A percentile compares a stretch with the other conserved stretches of the same genome.
Evolutionary conservation across 2,888 invertebrate genomes (phyloP).

Genomic region (Brachypalpus laphriformis): DNA sequence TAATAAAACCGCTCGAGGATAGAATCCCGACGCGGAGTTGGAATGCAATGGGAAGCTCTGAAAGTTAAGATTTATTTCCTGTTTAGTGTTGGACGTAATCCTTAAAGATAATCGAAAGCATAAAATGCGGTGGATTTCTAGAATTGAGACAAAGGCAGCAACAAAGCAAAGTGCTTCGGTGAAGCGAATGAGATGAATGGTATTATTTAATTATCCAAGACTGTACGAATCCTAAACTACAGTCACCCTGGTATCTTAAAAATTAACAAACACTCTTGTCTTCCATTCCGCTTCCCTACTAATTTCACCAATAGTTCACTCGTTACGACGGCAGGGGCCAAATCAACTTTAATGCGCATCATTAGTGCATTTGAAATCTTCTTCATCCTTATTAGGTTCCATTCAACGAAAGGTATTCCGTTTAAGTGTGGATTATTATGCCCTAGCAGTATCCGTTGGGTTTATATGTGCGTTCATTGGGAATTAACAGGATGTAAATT

Average conservation of each 20-base stretch:
- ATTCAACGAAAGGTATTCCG: constrained; percentile 43
- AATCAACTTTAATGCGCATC: constrained; percentile 12
- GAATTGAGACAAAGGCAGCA: constrained; percentile 10
- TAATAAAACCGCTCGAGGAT: constrained; percentile 47
- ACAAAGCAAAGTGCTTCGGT: neutral
- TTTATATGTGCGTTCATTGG: constrained; percentile 10
- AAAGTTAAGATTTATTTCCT: constrained; percentile 59
- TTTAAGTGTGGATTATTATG: constrained; percentile 44
- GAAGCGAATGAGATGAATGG: neutral
- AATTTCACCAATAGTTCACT: constrained; percentile 2
- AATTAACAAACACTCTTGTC: neutral
- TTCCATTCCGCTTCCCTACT: neutral
- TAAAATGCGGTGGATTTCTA: constrained; percentile 43
- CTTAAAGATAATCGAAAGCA: constrained; percentile 58
- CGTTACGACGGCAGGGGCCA: neutral
- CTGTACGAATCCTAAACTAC: neutral
- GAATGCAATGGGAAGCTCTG: neutral
- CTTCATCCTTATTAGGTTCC: constrained; percentile 37
- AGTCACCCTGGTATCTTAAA: neutral
- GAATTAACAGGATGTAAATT: constrained; percentile 52
- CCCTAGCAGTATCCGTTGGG: too few relatives aligned
- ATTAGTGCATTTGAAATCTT: constrained; percentile 44
- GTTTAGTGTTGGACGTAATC: constrained; percentile 53
- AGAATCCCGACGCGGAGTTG: neutral
- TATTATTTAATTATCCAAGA: constrained; percentile 7